A percentile compares a stretch with the other conserved stretches of the same genome.
phyloP scores from a whole-genome alignment of 2,113 vertebrate species.

The Thomomys bottae region DNA sequence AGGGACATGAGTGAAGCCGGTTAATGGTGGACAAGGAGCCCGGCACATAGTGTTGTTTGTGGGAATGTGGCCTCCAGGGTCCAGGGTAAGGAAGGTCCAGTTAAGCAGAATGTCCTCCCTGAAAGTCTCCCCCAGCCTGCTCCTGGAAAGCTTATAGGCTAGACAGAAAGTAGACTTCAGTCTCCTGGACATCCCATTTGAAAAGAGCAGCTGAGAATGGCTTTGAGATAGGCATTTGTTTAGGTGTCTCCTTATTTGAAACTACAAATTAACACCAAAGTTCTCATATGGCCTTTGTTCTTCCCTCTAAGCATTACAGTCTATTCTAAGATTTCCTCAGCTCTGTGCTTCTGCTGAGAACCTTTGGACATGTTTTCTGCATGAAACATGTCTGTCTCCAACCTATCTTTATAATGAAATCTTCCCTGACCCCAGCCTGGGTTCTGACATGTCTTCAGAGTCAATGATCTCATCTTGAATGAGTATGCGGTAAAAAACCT shows the following conservation, averaged over 20 bases:
- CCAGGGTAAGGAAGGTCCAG: neutral
- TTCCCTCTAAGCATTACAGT: neutral
- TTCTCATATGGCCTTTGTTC: neutral
- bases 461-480: neutral
- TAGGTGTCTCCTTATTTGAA: constrained; percentile 8
- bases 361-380: constrained; percentile 3
- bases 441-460: neutral
- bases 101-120: neutral
- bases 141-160: neutral
- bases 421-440: neutral
- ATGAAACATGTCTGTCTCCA: neutral
- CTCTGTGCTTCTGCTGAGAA: neutral
- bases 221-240: neutral
- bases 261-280: neutral
- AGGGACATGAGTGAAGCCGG: neutral
- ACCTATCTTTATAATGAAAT: neutral
- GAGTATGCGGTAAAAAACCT: neutral
- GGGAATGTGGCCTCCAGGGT: neutral
- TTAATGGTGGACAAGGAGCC: neutral
- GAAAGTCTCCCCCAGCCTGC: neutral
- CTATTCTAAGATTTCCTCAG: neutral
- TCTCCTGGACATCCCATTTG: neutral
- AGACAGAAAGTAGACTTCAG: neutral
- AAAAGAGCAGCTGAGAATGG: neutral
- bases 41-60: neutral